Evolutionary conservation across 2,113 vertebrate genomes (phyloP).

Genomic region (Upupa epops): DNA sequence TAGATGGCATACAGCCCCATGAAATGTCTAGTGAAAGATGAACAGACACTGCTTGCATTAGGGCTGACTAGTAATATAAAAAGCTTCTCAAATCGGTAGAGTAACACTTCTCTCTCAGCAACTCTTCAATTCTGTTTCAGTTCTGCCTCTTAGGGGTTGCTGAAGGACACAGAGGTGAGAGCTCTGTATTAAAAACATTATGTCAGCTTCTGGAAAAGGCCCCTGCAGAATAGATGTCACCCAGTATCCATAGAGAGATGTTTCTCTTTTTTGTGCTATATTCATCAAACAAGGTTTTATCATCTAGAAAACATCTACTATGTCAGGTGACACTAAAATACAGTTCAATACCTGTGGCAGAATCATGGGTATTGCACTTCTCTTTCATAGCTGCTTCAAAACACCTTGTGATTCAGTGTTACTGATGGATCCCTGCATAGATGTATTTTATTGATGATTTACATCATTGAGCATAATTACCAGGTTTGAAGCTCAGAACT

Average conservation of each 20-base stretch:
- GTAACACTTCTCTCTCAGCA: background rate
- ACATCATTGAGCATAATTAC: background rate
- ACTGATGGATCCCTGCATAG: background rate
- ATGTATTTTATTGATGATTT: background rate
- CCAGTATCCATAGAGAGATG: background rate
- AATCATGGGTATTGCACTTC: background rate
- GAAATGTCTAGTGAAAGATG: background rate
- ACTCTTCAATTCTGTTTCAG: background rate
- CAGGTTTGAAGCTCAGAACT: background rate
- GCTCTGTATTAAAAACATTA: background rate
- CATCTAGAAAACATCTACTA: background rate
- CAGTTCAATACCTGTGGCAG: background rate
- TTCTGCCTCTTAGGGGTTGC: background rate
- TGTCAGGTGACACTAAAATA: background rate
- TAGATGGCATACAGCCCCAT: conserved; percentile 44
- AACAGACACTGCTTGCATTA: background rate
- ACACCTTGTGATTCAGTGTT: background rate
- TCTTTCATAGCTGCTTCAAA: background rate
- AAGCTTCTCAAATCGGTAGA: background rate
- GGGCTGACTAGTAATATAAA: background rate
- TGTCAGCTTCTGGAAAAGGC: background rate
- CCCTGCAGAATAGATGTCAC: background rate
- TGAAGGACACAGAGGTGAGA: background rate
- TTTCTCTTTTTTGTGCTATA: background rate
- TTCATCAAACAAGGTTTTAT: background rate